Base-by-base conservation (phyloP, 1,140 invertebrate species). In the Drosophila guanche region DNA sequence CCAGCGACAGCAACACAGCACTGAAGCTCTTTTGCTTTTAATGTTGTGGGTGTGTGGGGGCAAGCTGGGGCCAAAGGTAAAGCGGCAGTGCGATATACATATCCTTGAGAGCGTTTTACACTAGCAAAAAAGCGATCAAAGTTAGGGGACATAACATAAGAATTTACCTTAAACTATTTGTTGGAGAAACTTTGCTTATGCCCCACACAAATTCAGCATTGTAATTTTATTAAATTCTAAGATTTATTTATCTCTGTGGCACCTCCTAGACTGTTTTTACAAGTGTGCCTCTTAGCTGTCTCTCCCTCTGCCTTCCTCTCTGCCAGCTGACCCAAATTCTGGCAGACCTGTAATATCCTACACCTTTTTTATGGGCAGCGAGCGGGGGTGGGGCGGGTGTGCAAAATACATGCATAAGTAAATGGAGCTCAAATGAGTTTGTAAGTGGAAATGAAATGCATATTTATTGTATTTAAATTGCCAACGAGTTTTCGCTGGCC, bases 401-500 rank as follows among this genome's bases (percentile, higher is more conserved):
- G 29, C 42, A 48, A 72, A 81, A 77, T 68, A 81, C 72, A 80
- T 77, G 54, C 72, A 80, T 66, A 86, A 80, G 77, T 77, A 80
- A 76, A 80, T 74, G 76, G 73, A 60, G 76, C 80, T 67, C 61
- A 81, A 85, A 85, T 81, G 81, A 83, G 79, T 86, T 85, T 85
- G 83, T 81, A 86, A 85, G 83, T 85, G 81, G 73, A 81, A 86
- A 85, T 77, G 77, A 85, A 85, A 85, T 85, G 81, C 81, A 85
- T 86, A 85, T 85, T 85, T 85, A 85, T 85, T 86, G 83, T 86
- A 85, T 85, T 85, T 86, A 86, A 85, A 85, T 85, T 80, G 73
- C 77, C 67, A 66, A 50, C 68, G 57, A 67, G 43, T 66, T 72
- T 62, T 25, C 65, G 62, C 62, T 22, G 42, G 62, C 16, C 45